phyloP scores from a whole-genome alignment of 2,113 vertebrate genomes.

The Nannospalax galili region DNA sequence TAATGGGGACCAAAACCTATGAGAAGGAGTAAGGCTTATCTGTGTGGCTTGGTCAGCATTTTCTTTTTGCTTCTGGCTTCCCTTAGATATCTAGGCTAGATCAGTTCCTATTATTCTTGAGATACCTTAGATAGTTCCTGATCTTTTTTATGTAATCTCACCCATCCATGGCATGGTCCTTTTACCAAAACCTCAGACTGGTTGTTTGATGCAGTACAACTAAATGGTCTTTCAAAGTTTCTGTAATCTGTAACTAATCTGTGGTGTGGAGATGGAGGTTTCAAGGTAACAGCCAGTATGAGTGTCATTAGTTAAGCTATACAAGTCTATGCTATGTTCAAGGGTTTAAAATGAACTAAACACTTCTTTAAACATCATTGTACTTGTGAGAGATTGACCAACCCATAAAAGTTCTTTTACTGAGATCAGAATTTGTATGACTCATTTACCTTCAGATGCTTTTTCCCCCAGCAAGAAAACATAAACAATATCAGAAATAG shows the following conservation, averaged over 20 bases:
- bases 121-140: conserved; percentile 45
- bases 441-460: conserved; percentile 54
- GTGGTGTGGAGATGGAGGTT: not conserved
- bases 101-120: conserved; percentile 3
- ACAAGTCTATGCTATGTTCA: conserved; percentile 50
- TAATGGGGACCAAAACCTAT: not conserved
- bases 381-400: conserved; percentile 34
- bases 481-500: conserved; percentile 1
- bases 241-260: conserved; percentile 56
- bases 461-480: conserved; percentile 41
- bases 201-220: conserved; percentile 38
- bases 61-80: conserved; percentile 6
- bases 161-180: not conserved
- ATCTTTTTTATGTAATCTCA: conserved; percentile 12
- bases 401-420: conserved; percentile 29
- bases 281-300: conserved; percentile 44
- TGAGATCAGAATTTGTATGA: conserved; percentile 43
- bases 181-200: conserved; percentile 50
- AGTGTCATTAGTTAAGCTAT: conserved; percentile 52
- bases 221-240: not conserved
- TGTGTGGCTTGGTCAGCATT: conserved; percentile 46
- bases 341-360: conserved; percentile 61
- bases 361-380: conserved; percentile 12
- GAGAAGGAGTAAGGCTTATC: not conserved
- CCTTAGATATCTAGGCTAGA: conserved; percentile 49